Conservation (phyloP, 2,888 invertebrate genomes). For the Eustalomyia histrio region DNA sequence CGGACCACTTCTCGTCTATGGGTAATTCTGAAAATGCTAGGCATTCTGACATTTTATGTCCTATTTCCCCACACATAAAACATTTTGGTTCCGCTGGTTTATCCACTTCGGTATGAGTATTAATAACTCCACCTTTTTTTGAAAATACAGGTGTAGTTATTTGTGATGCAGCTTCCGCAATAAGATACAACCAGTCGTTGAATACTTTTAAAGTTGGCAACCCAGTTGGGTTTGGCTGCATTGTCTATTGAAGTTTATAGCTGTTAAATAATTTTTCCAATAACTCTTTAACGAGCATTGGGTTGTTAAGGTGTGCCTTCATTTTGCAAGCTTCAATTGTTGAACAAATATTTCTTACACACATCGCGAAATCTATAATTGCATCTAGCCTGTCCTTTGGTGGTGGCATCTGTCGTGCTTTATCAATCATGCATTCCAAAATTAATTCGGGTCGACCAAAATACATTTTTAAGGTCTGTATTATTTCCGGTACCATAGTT, state of each 20-base stretch:
- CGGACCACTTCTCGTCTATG: too few relatives aligned
- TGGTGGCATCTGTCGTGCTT: slow-evolving; percentile 26
- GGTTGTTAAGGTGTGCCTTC: slow-evolving; percentile 31
- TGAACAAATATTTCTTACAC: slow-evolving; percentile 42
- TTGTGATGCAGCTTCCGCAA: too few relatives aligned
- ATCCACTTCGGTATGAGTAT: too few relatives aligned
- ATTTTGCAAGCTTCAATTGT: slow-evolving; percentile 43
- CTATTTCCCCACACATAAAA: too few relatives aligned
- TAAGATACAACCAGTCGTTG: too few relatives aligned
- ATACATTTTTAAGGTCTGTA: slow-evolving; percentile 49
- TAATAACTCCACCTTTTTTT: too few relatives aligned
- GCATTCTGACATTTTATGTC: too few relatives aligned
- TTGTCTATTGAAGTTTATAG: neutral
- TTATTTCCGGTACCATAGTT: slow-evolving; percentile 43
- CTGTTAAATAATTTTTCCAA: slow-evolving; percentile 36
- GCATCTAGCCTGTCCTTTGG: slow-evolving; percentile 41
- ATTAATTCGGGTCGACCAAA: slow-evolving; percentile 50
- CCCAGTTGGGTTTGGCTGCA: too few relatives aligned
- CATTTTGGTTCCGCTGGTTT: too few relatives aligned
- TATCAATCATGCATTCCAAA: slow-evolving; percentile 40
- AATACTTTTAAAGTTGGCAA: too few relatives aligned
- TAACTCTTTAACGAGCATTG: slow-evolving; percentile 37
- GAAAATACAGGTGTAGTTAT: too few relatives aligned
- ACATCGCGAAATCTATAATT: slow-evolving; percentile 47
- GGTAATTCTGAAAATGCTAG: too few relatives aligned